phyloP scores from a whole-genome alignment of 2,888 invertebrate species.

The Cerastoderma edule region DNA sequence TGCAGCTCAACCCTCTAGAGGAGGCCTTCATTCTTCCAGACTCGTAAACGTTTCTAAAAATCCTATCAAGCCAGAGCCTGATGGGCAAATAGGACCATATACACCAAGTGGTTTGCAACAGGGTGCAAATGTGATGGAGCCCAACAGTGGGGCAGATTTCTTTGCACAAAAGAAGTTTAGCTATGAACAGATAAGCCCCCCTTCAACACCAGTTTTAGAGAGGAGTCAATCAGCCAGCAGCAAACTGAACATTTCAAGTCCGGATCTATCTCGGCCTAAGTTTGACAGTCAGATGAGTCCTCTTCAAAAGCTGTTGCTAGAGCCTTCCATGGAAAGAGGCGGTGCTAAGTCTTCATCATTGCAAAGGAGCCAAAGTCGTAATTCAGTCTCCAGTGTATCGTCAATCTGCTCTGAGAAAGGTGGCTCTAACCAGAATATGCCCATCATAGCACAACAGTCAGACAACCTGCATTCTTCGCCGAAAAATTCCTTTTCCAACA shows the following conservation, averaged over 20 bases:
- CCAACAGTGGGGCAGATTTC: background rate
- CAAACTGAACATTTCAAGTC: conserved; percentile 27
- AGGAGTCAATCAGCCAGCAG: background rate
- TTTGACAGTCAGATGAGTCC: conserved; percentile 45
- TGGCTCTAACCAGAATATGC: conserved; percentile 4
- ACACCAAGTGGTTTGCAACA: background rate
- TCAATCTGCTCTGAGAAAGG: conserved; percentile 39
- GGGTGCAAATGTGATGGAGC: background rate
- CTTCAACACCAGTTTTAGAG: conserved; percentile 38
- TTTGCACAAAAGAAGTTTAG: conserved; percentile 32
- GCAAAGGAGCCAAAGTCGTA: conserved; percentile 35
- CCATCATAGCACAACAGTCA: background rate
- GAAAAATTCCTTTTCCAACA: background rate
- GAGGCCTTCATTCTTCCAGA: too few relatives aligned
- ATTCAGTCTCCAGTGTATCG: conserved; percentile 39
- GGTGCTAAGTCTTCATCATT: conserved; percentile 2
- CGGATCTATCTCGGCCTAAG: conserved; percentile 23
- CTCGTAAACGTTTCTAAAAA: background rate
- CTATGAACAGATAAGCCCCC: conserved; percentile 57
- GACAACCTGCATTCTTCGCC: background rate
- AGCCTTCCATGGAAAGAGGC: conserved; percentile 13
- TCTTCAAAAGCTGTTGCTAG: conserved; percentile 42
- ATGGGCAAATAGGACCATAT: background rate
- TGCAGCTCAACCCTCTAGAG: background rate
- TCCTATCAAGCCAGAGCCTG: background rate